These are phyloP conservation scores for Eospalax fontanierii DNA, from an alignment of 2,797 vertebrate genomes.

Conservation along the genomic window DNA sequence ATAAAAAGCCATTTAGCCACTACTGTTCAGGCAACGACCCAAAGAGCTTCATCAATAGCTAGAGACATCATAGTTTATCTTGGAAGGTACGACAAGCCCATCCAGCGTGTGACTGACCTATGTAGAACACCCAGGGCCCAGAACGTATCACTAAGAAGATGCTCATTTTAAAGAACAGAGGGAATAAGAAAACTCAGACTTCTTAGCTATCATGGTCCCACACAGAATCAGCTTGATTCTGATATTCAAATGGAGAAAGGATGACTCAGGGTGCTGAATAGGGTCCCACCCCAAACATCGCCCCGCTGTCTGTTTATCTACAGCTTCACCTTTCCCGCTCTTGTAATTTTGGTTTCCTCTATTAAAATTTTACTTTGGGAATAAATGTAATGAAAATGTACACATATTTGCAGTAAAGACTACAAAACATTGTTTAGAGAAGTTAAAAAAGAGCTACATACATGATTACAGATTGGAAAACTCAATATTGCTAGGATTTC, in stretches of 20 bases:
- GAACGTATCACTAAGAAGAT: neutral
- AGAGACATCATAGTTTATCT: neutral
- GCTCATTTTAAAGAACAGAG: neutral
- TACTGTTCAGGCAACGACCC: neutral
- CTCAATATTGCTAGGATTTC: neutral
- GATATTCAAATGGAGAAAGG: neutral
- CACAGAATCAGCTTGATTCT: neutral
- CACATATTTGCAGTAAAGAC: neutral
- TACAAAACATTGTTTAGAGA: neutral
- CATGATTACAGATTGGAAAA: neutral
- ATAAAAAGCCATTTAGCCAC: neutral
- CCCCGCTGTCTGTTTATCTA: neutral
- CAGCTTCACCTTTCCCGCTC: neutral
- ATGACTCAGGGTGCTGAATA: neutral
- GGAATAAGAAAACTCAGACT: constrained; percentile 6
- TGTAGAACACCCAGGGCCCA: neutral
- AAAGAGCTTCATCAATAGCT: neutral
- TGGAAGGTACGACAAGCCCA: neutral
- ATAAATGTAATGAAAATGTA: constrained; percentile 51
- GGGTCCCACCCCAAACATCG: neutral
- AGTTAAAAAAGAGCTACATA: constrained; percentile 3
- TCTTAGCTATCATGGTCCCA: neutral
- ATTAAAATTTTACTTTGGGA: constrained; percentile 46
- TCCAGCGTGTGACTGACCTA: neutral
- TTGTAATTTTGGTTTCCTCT: neutral